These are phyloP conservation scores for Volucella zonaria DNA, from an alignment of 2,888 invertebrate species.

Conservation along the genomic window DNA sequence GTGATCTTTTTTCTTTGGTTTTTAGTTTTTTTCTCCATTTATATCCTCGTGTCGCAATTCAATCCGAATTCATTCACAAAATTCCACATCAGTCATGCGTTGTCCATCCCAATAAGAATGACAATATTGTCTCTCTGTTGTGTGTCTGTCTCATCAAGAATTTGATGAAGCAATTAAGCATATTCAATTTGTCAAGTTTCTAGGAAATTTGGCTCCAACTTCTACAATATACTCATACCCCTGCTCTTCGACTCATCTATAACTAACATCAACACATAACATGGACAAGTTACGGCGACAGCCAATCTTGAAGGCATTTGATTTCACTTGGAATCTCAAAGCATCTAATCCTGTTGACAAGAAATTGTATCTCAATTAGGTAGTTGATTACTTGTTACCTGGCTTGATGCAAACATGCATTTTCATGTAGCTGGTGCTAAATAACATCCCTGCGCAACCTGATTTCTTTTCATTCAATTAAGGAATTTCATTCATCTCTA, in stretches of 20 bases:
- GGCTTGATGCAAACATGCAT: conserved; percentile 49
- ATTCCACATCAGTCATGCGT: conserved; percentile 47
- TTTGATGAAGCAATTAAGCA: conserved; percentile 68
- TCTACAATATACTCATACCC: too few relatives aligned
- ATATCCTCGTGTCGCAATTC: conserved; percentile 52
- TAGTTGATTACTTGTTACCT: neutral
- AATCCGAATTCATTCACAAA: conserved; percentile 66
- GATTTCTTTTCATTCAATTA: conserved; percentile 50
- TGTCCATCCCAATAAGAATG: conserved; percentile 25
- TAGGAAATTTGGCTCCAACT: conserved; percentile 3
- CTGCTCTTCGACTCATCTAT: too few relatives aligned
- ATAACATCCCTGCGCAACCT: conserved; percentile 30
- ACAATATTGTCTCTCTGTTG: conserved; percentile 18
- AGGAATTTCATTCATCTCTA: conserved; percentile 65
- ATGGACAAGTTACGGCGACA: too few relatives aligned
- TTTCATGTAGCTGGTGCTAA: conserved; percentile 45
- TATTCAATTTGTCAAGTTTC: conserved; percentile 51
- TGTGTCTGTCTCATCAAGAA: conserved; percentile 46
- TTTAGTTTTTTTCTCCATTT: conserved; percentile 1
- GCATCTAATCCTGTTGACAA: conserved; percentile 4
- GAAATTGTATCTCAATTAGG: conserved; percentile 34
- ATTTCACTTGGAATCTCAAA: neutral
- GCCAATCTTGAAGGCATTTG: neutral
- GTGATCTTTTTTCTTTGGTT: neutral
- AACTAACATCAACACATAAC: too few relatives aligned